These are phyloP conservation scores for Danio albolineatus DNA, from an alignment of 2,797 vertebrate species.

Conservation along the genomic window DNA sequence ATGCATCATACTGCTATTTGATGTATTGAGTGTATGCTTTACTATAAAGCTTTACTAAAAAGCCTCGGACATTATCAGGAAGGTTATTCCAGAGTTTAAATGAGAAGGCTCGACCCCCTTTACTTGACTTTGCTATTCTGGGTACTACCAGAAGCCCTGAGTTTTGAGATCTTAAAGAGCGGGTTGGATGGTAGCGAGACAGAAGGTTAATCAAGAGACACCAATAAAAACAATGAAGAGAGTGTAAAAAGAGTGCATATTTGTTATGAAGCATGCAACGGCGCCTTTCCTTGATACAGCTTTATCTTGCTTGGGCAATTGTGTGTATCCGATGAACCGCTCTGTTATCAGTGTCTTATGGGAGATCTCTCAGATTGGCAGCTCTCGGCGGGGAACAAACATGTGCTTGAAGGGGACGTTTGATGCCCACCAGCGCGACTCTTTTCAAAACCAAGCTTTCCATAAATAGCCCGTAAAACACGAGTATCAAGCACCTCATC, in stretches of 20 bases:
- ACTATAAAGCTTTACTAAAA: no score
- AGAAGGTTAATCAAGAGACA: no score
- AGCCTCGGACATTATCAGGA: no score
- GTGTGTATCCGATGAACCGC: slow-evolving; percentile 54
- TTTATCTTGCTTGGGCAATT: slow-evolving; percentile 26
- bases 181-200: no score
- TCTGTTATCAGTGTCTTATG: slow-evolving; percentile 63
- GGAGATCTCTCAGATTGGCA: slow-evolving; percentile 62
- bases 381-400: slow-evolving; percentile 50
- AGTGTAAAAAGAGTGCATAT: no score
- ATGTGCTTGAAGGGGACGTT: slow-evolving; percentile 25
- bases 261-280: neutral
- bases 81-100: no score
- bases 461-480: slow-evolving; percentile 14
- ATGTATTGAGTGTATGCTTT: no score
- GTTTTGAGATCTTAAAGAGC: no score
- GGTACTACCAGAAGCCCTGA: no score
- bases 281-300: neutral
- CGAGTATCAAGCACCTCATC: neutral
- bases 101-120: no score
- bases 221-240: slow-evolving; percentile 5
- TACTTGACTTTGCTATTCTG: no score
- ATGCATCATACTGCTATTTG: no score
- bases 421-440: slow-evolving; percentile 8
- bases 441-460: slow-evolving; percentile 29